These are phyloP conservation scores for Tenthredo mesomela DNA, from an alignment of 2,888 invertebrate genomes.

Conservation along the genomic window DNA sequence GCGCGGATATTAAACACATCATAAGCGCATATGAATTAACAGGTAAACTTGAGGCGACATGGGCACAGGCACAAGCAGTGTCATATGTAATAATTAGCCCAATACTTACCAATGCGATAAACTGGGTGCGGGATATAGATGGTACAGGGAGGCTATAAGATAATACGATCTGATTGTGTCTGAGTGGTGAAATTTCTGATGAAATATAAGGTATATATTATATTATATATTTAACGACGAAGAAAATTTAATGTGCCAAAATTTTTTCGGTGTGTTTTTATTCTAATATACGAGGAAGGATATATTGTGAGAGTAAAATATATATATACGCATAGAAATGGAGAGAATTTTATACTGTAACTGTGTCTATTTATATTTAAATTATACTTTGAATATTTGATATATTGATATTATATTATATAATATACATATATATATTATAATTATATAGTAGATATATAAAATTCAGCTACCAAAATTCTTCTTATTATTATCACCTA, in stretches of 20 bases:
- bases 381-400: conserved; percentile 40
- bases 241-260: conserved; percentile 41
- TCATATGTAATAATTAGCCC: not conserved
- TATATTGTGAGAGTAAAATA: conserved; percentile 1
- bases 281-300: conserved; percentile 14
- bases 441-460: conserved; percentile 53
- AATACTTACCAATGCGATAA: not conserved
- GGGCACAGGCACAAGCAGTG: not conserved
- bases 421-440: conserved; percentile 21
- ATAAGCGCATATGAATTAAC: not conserved
- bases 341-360: conserved; percentile 60
- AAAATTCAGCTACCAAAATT: conserved; percentile 56
- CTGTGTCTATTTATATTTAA: conserved; percentile 50
- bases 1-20: not conserved
- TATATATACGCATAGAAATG: conserved; percentile 17
- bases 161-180: not conserved
- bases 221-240: not conserved
- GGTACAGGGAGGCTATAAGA: not conserved
- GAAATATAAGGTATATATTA: not conserved
- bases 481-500: conserved; percentile 19
- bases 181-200: not conserved
- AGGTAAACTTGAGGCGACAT: not conserved
- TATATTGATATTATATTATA: conserved; percentile 41
- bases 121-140: not conserved
- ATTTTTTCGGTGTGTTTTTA: not conserved